These are phyloP conservation scores for Microcebus lehilahytsara DNA, from an alignment of 2,113 vertebrate species.

Conservation along the genomic window DNA sequence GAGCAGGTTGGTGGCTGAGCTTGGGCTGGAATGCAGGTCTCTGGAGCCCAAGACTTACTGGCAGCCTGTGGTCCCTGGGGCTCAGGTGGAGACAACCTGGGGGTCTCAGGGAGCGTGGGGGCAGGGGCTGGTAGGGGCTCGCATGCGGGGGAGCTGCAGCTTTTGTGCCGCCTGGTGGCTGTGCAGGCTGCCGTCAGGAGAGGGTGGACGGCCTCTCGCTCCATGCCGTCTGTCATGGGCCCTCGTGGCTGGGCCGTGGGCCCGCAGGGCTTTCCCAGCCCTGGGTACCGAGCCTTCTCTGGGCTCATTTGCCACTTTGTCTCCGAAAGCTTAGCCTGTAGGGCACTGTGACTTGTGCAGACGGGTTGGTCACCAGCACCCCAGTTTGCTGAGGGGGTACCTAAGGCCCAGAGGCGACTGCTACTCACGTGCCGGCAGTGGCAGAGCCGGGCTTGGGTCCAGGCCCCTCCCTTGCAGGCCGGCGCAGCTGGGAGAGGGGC, in stretches of 20 bases:
- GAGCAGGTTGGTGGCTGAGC: background rate
- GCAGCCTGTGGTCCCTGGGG: background rate
- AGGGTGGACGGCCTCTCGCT: background rate
- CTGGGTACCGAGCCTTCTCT: background rate
- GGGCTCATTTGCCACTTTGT: background rate
- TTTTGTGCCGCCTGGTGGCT: background rate
- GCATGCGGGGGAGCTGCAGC: rapidly evolving
- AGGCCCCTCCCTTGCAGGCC: background rate
- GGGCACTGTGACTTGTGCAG: rapidly evolving
- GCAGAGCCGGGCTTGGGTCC: background rate
- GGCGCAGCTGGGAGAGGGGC: too few species aligned
- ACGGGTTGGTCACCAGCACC: background rate
- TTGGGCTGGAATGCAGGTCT: background rate
- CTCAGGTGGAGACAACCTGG: background rate
- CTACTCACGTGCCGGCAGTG: too few species aligned
- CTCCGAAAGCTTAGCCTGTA: background rate
- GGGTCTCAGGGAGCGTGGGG: background rate
- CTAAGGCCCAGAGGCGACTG: background rate
- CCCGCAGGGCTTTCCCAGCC: background rate
- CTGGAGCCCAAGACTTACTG: background rate
- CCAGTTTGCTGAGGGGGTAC: background rate
- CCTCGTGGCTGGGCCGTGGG: background rate
- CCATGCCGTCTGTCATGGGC: background rate
- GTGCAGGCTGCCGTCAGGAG: background rate
- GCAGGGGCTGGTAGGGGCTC: background rate